Conservation (phyloP, 2,888 invertebrate species). For the Hirtodrosophila duncani region DNA sequence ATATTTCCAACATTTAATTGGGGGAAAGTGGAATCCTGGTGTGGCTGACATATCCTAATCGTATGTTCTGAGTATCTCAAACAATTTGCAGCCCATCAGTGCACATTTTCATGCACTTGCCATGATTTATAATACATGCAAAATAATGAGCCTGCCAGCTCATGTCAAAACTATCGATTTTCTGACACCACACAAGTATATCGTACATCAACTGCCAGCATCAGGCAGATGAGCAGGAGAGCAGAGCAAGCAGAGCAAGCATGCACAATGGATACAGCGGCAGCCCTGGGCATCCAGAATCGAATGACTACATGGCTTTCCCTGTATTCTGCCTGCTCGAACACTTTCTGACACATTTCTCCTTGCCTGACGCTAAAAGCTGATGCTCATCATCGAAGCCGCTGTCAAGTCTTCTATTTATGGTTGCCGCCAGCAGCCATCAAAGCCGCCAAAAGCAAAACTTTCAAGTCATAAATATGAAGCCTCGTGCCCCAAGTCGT, state of each 20-base stretch:
- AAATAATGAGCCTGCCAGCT: slow-evolving; percentile 60
- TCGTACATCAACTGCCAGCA: slow-evolving; percentile 30
- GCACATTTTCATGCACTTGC: slow-evolving; percentile 4
- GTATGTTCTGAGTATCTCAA: too few relatives aligned
- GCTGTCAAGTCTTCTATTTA: slow-evolving; percentile 36
- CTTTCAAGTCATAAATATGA: slow-evolving; percentile 64
- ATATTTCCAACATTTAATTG: too few relatives aligned
- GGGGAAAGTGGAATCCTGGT: too few relatives aligned
- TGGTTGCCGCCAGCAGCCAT: slow-evolving; percentile 1
- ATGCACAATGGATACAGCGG: too few relatives aligned
- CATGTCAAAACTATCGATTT: slow-evolving; percentile 59
- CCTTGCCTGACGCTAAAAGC: slow-evolving; percentile 36
- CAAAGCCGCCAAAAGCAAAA: slow-evolving; percentile 52
- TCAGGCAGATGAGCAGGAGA: slow-evolving; percentile 11
- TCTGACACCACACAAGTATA: slow-evolving; percentile 38
- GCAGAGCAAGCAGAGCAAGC: not conserved
- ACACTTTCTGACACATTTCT: too few relatives aligned
- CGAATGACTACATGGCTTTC: too few relatives aligned
- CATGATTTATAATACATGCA: slow-evolving; percentile 49
- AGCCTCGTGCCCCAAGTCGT: slow-evolving; percentile 22
- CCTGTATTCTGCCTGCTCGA: too few relatives aligned
- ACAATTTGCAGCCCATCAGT: too few relatives aligned
- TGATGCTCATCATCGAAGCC: slow-evolving; percentile 16
- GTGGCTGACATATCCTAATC: too few relatives aligned
- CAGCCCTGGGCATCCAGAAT: too few relatives aligned